Base-by-base conservation (phyloP, 2,888 invertebrate genomes). In the Heterodera filipjevi region DNA sequence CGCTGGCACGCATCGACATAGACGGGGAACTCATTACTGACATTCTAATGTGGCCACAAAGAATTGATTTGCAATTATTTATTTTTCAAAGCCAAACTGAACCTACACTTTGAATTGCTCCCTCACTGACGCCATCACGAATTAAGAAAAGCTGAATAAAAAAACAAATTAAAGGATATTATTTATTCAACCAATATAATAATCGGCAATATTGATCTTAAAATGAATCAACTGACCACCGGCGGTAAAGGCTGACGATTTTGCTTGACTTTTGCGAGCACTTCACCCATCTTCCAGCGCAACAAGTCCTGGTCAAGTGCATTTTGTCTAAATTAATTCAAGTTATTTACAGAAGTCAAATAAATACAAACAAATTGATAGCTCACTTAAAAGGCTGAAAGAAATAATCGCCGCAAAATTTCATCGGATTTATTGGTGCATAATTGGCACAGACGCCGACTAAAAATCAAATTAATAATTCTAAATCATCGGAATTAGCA, bases 121-220 rank as follows among this genome's bases (percentile, higher is more conserved):
- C 83, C 39, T 83, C 83, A 64, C 77, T 78, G 76, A 83, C 49
- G 14, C 83, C 83, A 66, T 83, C 83, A 44, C 83, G 82, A 35
- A 83, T 66, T 27, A 83, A 59, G n/a, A 83, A 77, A 39, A 83
- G 44, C 32, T 68, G 22, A 35, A 49, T 14, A 49, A 14, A 16
- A 14, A 49, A 19, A 49, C 49, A 49, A 44, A 49, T 19, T 16
- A 49, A 14, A 49, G 16, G 16, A 49, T 19, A 49, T 49, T n/a
- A n/a, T n/a, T n/a, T n/a, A n/a, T n/a, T n/a, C n/a, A n/a, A n/a
- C n/a, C n/a, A n/a, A n/a, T n/a, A n/a, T n/a, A n/a, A n/a, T n/a
- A n/a, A n/a, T n/a, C n/a, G n/a, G n/a, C n/a, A n/a, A n/a, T n/a
- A n/a, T n/a, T n/a, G n/a, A n/a, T n/a, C n/a, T n/a, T n/a, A n/a